A percentile compares a stretch with the other conserved stretches of the same genome.
phyloP scores from a whole-genome alignment of 2,113 vertebrate species.

The Xenopus laevis region DNA sequence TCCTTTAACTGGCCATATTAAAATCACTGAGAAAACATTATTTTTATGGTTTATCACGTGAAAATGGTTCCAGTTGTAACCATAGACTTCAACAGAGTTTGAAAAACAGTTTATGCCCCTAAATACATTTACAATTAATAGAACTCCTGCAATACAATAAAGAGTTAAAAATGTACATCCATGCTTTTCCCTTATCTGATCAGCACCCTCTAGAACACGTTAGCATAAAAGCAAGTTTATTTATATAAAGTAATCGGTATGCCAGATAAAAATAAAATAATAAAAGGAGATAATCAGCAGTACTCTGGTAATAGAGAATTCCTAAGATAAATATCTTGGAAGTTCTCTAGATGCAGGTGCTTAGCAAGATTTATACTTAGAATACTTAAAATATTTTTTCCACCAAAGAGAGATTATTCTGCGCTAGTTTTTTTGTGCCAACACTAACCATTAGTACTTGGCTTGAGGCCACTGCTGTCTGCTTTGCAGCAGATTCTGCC shows the following conservation, averaged over 20 bases:
- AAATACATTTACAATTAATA: too few relatives aligned
- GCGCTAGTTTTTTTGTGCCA: conserved; percentile 66
- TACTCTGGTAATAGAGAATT: conserved; percentile 19
- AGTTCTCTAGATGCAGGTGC: conserved; percentile 67
- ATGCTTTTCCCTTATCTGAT: not conserved
- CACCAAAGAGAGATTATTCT: conserved; percentile 67
- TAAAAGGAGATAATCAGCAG: conserved; percentile 60
- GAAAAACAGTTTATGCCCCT: too few relatives aligned
- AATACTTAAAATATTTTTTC: conserved; percentile 74
- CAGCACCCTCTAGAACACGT: conserved; percentile 4
- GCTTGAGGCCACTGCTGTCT: conserved; percentile 64
- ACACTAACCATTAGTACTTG: conserved; percentile 73
- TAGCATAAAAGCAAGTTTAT: conserved; percentile 12
- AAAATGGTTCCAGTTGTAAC: too few relatives aligned
- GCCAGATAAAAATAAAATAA: conserved; percentile 56
- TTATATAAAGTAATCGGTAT: conserved; percentile 13
- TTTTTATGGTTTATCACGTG: too few relatives aligned
- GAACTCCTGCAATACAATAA: not conserved
- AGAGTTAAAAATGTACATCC: not conserved
- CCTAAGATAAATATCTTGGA: conserved; percentile 63
- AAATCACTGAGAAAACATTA: too few relatives aligned
- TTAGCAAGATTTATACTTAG: conserved; percentile 65
- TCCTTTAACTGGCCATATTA: too few relatives aligned
- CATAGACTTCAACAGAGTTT: too few relatives aligned
- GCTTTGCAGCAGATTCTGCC: conserved; percentile 65